A percentile compares a stretch with the other conserved stretches of the same genome.
Evolutionary conservation across 1,140 invertebrate genomes (phyloP).

Genomic region (Drosophila aff.): DNA sequence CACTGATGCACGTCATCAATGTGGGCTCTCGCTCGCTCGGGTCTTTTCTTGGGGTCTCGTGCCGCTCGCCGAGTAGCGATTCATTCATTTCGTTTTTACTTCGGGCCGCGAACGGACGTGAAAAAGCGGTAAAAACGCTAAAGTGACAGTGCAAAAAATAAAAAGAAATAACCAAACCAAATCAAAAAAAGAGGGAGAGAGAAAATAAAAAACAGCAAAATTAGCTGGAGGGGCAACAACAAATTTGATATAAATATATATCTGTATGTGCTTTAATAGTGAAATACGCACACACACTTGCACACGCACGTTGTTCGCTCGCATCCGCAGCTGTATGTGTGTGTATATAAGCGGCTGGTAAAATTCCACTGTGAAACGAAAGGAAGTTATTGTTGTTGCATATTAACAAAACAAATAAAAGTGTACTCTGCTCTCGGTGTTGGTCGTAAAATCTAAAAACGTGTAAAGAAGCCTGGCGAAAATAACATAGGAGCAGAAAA

Average conservation of each 20-base stretch:
- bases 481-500: constrained; percentile 20
- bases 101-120: constrained; percentile 57
- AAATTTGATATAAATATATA: constrained; percentile 56
- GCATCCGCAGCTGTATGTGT: constrained; percentile 41
- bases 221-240: constrained; percentile 63
- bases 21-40: constrained; percentile 9
- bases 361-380: constrained; percentile 76
- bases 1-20: constrained; percentile 28
- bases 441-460: constrained; percentile 60
- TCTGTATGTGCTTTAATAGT: constrained; percentile 59
- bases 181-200: constrained; percentile 35
- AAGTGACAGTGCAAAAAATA: constrained; percentile 65
- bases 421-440: constrained; percentile 20
- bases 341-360: constrained; percentile 67
- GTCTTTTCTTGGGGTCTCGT: constrained; percentile 70
- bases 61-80: constrained; percentile 55
- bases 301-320: constrained; percentile 25
- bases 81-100: constrained; percentile 83
- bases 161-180: constrained; percentile 25
- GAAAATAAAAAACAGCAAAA: constrained; percentile 52
- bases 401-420: constrained; percentile 76
- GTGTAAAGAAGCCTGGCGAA: constrained; percentile 55
- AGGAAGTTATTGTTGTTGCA: constrained; percentile 70
- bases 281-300: constrained; percentile 51
- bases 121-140: constrained; percentile 27